A percentile compares a stretch with the other conserved stretches of the same genome.
Evolutionary conservation across 2,888 invertebrate genomes (phyloP).

Genomic region (Seladonia tumulorum): DNA sequence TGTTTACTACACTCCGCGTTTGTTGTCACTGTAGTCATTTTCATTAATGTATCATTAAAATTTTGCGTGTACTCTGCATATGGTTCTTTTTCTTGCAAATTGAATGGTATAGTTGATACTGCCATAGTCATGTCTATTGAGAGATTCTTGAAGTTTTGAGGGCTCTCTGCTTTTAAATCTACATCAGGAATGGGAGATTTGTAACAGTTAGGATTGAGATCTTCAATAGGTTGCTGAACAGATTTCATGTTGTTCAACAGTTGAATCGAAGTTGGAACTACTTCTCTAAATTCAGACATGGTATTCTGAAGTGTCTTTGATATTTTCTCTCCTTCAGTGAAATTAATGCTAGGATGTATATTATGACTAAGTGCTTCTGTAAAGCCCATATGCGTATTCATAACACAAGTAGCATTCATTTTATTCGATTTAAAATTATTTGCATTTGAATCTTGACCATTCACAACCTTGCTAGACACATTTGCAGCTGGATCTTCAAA

Average conservation of each 20-base stretch:
- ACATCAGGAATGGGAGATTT: not conserved
- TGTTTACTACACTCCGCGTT: no score
- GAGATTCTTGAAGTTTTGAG: not conserved
- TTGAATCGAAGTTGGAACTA: slow-evolving; percentile 29
- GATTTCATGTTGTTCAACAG: not conserved
- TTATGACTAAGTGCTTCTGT: slow-evolving; percentile 43
- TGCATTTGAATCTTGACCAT: not conserved
- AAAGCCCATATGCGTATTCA: slow-evolving; percentile 52
- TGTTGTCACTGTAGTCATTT: not conserved
- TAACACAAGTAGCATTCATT: slow-evolving; percentile 17
- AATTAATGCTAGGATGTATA: not conserved
- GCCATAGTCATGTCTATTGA: not conserved
- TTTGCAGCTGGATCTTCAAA: slow-evolving; percentile 31
- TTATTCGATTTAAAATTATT: slow-evolving; percentile 7
- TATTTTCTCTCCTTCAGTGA: not conserved
- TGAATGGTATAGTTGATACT: not conserved
- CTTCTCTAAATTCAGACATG: slow-evolving; percentile 61
- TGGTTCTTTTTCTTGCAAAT: not conserved
- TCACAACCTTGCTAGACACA: not conserved
- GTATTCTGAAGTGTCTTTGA: slow-evolving; percentile 26
- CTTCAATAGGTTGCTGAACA: not conserved
- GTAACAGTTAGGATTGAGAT: not conserved
- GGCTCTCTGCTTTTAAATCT: not conserved
- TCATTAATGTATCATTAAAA: slow-evolving; percentile 53
- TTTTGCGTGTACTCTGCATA: not conserved